Percentiles rank a stretch among this genome's conserved stretches.
Conservation (phyloP, 2,113 vertebrate genomes). For the Pongo abelii region DNA sequence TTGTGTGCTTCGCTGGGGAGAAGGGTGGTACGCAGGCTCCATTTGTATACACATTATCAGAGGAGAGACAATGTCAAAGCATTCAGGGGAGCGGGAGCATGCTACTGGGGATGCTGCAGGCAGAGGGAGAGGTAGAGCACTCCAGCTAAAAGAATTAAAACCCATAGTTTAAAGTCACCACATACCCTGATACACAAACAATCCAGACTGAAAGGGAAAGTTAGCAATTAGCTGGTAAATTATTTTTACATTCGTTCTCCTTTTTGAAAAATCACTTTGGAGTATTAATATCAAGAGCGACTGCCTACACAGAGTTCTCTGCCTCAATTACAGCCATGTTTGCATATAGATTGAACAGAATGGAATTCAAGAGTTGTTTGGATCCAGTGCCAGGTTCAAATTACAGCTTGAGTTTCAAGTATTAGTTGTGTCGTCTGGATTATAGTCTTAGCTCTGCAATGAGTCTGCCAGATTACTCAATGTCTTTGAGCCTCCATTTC, state of each 20-base stretch:
- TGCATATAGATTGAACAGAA: neutral
- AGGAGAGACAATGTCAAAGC: neutral
- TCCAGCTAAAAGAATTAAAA: neutral
- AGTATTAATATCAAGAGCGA: neutral
- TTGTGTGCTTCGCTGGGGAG: neutral
- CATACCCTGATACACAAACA: neutral
- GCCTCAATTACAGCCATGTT: neutral
- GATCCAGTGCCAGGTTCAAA: neutral
- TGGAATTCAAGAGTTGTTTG: neutral
- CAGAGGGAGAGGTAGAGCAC: neutral
- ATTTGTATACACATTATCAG: neutral
- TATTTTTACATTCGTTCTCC: neutral
- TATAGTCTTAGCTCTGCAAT: neutral
- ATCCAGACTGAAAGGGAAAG: neutral
- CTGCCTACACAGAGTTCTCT: neutral
- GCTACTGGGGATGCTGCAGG: accelerated
- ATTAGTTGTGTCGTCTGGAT: neutral
- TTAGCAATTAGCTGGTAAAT: neutral
- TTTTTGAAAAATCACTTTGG: neutral
- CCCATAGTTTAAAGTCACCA: neutral
- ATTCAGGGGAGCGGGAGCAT: neutral
- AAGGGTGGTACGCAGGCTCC: neutral
- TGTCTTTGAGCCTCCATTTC: neutral
- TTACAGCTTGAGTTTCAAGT: neutral
- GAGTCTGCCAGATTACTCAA: neutral